These are phyloP conservation scores for Actinia equina DNA, from an alignment of 64 coral and sea anemone species.

Conservation along the genomic window DNA sequence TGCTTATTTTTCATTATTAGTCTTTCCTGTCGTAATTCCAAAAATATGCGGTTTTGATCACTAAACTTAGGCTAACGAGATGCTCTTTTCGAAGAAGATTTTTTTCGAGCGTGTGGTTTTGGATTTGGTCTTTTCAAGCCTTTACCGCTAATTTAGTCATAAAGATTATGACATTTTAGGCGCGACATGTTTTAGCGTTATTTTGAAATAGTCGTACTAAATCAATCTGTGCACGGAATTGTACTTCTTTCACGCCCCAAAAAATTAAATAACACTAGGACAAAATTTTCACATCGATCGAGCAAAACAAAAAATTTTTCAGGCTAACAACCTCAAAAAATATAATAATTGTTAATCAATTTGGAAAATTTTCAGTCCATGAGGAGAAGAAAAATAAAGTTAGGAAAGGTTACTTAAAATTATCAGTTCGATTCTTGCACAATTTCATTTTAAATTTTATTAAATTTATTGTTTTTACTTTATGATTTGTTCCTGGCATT, in stretches of 20 bases:
- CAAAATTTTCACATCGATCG: not conserved
- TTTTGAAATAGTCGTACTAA: not conserved
- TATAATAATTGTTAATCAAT: too few species aligned
- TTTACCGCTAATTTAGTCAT: not conserved
- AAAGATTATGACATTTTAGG: not conserved
- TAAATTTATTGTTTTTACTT: not conserved
- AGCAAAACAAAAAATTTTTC: not conserved
- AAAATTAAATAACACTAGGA: too few species aligned
- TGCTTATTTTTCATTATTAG: not conserved
- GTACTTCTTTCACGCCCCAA: not conserved
- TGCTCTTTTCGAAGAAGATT: slow-evolving; percentile 1
- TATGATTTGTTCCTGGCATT: not conserved
- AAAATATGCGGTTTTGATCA: slow-evolving; percentile 11
- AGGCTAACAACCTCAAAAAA: not conserved
- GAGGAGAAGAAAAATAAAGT: not conserved
- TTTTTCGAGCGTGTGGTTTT: not conserved
- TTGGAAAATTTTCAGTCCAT: too few species aligned
- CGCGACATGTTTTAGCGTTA: not conserved
- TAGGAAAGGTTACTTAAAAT: not conserved
- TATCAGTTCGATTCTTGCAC: not conserved
- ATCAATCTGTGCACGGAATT: too few species aligned
- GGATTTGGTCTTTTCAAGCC: slow-evolving; percentile 12
- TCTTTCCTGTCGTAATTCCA: not conserved
- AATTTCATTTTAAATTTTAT: not conserved
- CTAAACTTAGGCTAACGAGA: not conserved